Evolutionary conservation across 1,140 invertebrate genomes (phyloP), one percentile per base, ranked within the genome.

Genomic region (Chelonus insularis): DNA sequence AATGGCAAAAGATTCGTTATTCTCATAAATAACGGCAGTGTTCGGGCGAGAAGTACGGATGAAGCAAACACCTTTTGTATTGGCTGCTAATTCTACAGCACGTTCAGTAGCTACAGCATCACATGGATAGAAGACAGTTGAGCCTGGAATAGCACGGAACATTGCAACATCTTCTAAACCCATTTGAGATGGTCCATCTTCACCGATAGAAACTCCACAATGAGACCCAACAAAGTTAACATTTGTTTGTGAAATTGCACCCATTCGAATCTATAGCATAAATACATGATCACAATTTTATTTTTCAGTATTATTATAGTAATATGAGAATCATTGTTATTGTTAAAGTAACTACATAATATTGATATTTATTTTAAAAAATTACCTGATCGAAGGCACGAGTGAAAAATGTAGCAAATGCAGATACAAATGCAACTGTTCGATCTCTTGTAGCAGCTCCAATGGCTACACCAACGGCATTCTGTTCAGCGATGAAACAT

Each of bases 111-210:
- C 91, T 6, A 99, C 96, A 2, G 96, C 98, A 82, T 99, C 97
- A 63, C 87, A 87, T 11, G 98, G 98, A 78, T 99, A 99, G 82
- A 99, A 98, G 0, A 99, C 90, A 1, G 96, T 98, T 59, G 91
- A 88, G 41, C 91, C 90, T 34, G 97, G 96, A 66, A 99, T 88
- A 8, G 90, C 78, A 52, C 97, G 86, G 87, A 99, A 99, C 86
- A 99, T 88, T 0, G 95, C 93, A 36, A 99, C 80, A 81, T 99
- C 98, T 83, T 99, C 98, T 0, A 99, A 83, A 41, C 94, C 98
- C 98, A 99, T 99, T 84, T 99, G 97, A 50, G 94, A 97, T n/a
- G 97, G 97, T 4, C 97, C 97, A 84, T 99, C 97, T 80, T 98
- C 96, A 50, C 95, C 95, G 74, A 94, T 94, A 68, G 94, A 97